phyloP scores from a whole-genome alignment of 2,113 vertebrate genomes.

The Triplophysa rosa region DNA sequence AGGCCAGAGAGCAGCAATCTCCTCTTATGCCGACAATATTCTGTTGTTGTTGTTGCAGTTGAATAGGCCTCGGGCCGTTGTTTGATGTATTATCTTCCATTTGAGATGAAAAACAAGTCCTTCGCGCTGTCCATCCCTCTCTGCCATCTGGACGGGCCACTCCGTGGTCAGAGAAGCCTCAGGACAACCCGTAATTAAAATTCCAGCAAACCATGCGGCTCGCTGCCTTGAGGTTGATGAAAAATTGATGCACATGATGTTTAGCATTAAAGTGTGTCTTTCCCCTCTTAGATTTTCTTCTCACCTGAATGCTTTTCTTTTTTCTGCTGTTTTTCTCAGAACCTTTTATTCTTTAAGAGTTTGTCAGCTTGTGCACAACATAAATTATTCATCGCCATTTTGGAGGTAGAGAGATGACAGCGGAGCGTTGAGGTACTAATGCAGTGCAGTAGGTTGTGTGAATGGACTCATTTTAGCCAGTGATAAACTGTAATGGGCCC shows the following conservation, averaged over 20 bases:
- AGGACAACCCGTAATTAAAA: constrained; percentile 61
- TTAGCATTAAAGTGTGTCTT: constrained; percentile 49
- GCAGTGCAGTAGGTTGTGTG: neutral
- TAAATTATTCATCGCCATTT: constrained; percentile 63
- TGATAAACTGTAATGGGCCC: constrained; percentile 65
- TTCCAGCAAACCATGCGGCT: constrained; percentile 54
- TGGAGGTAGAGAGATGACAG: constrained; percentile 42
- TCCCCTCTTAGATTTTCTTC: constrained; percentile 38
- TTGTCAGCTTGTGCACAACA: constrained; percentile 35
- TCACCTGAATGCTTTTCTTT: neutral
- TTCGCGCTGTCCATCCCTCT: constrained; percentile 27
- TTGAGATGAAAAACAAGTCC: constrained; percentile 52
- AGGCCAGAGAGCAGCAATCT: constrained; percentile 27
- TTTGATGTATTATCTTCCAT: constrained; percentile 47
- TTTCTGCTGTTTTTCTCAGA: neutral
- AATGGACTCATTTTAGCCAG: constrained; percentile 43
- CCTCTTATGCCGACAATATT: constrained; percentile 42
- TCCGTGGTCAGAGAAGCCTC: constrained; percentile 44
- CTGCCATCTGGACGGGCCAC: constrained; percentile 36
- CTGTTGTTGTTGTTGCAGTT: constrained; percentile 32
- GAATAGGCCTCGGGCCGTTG: constrained; percentile 34
- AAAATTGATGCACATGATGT: constrained; percentile 58
- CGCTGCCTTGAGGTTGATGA: constrained; percentile 54
- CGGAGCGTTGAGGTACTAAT: neutral
- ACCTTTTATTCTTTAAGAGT: neutral